Evolutionary conservation across 2,888 invertebrate species (phyloP), one percentile per base, ranked within the genome.

Genomic region (Acronicta aceris): DNA sequence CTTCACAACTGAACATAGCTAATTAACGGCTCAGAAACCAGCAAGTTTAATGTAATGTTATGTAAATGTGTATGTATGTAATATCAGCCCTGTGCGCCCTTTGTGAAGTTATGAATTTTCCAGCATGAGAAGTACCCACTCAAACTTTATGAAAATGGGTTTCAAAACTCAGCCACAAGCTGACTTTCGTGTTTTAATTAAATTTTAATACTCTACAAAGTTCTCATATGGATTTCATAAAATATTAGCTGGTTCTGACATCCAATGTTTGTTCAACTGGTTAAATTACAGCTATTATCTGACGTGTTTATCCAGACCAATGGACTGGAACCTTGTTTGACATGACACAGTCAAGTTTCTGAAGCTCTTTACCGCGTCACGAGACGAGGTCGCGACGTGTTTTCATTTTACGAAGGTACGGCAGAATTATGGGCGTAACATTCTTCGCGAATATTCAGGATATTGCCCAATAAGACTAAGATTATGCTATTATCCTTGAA

Each of bases 281-380:
- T 71, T 73, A 63, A 51, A 54, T 41, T 60, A 58, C 49, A 56
- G 38, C 25, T 50, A 62, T 64, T 56, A 64, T 59, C 42, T 73
- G 76, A 62, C 71, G 57, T 75, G 73, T 75, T 72, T 59, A 71
- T 68, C 36, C 79, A 56, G 72, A 56, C 45, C 79, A 76, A 8
- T 71, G 50, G 63, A 42, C 47, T 55, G 71, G 65, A 79, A 76
- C 61, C 42, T n/a, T 61, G 66, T 60, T 71, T 65, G 59, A 60
- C 69, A 72, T 72, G 72, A 71, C 62, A 59, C 62, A 59, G 59
- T 57, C 59, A 50, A 66, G 45, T 71, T 58, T 47, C 27, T n/a
- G 2, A 21, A 53, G 43, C 36, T 45, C 33, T 40, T 59, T 68
- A 40, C 65, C 33, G 49, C 52, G 40, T 41, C 10, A 57, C 51